Evolutionary conservation across 2,888 invertebrate genomes (phyloP), one percentile per base, ranked within the genome.

Genomic region (Operophtera brumata): DNA sequence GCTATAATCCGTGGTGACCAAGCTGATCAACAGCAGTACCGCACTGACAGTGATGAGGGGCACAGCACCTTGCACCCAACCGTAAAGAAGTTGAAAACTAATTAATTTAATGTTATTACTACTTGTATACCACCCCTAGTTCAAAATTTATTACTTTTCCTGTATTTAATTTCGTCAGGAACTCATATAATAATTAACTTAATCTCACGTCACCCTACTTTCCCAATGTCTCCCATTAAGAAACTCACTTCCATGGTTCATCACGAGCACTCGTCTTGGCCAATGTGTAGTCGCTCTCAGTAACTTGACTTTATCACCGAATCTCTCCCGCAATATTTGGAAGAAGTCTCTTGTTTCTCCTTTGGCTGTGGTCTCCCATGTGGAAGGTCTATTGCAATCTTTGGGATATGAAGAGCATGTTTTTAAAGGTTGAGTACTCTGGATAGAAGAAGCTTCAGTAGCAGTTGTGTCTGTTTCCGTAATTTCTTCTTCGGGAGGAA

Each of bases 321-420:
- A 86, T 8, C 71, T 69, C 11, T 75, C 72, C 59, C 62, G 79
- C 3, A 88, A 61, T 55, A 88, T 78, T 69, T 80, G 80, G 26
- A 71, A 80, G 42, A 84, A 85, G 52, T 89, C 88, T 64, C 86
- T 79, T 0, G 71, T 80, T 69, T 89, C 88, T 1, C 81, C 82
- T 35, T 58, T 52, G 1, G 60, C 44, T n/a, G 89, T 88, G 0
- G 86, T 87, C 55, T 85, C 85, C 89, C 89, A 89, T 1, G 80
- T 79, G 0, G 49, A 43, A 1, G 86, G 87, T 34, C 71, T 57
- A n/a, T 75, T 57, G 47, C 88, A 89, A 25, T 74, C 56, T 40
- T 75, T 58, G 1, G 56, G 56, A 26, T 56, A 47, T 36, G n/a
- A 28, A 12, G 36, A 44, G 34, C 51, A 52, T 9, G 35, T 52